Base-by-base conservation (phyloP, 2,113 vertebrate genomes). In the Serinus canaria region DNA sequence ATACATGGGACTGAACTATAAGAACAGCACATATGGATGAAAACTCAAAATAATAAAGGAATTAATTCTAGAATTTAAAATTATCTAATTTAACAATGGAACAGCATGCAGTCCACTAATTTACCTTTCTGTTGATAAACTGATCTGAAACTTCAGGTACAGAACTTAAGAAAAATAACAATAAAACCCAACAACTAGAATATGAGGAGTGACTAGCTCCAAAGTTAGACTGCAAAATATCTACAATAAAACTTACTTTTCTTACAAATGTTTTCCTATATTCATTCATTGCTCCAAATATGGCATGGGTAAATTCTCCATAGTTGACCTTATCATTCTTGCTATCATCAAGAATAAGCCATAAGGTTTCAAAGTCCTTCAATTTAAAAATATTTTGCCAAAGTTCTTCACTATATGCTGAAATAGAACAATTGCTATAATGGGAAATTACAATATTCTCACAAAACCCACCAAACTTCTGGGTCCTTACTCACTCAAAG, bases 201-300 rank as follows among this genome's bases (percentile, higher is more conserved):
- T 18, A 70, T 27, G n/a, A 55, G 1, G 1, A 87, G 41, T 20
- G 56, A 69, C 10, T 31, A 83, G 58, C 14, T 75, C 33, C 52
- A 44, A 62, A 78, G 35, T 53, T 56, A 72, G 30, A 72, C 35
- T 56, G 27, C 0, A 10, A 62, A 78, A 60, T 56, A 75, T 20
- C 81, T 94, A 49, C 44, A 69, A 74, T 12, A 39, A 91, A 91
- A 96, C 83, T 98, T 97, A 98, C 98, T 98, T 99, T 99, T 94
- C 98, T 94, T 83, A 98, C 97, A 94, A 98, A 97, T 6, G 97
- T 92, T 96, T 99, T 98, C 81, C 98, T 98, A 44, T 97, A 97
- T 92, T 99, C 98, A 69, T 96, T 98, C 98, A 99, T 99, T 97
- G 99, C 98, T 95, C 98, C 98, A 91, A 98, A 92, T 78, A 98